phyloP scores from a whole-genome alignment of 2,797 vertebrate genomes.

The Hoplostethus atlanticus region DNA sequence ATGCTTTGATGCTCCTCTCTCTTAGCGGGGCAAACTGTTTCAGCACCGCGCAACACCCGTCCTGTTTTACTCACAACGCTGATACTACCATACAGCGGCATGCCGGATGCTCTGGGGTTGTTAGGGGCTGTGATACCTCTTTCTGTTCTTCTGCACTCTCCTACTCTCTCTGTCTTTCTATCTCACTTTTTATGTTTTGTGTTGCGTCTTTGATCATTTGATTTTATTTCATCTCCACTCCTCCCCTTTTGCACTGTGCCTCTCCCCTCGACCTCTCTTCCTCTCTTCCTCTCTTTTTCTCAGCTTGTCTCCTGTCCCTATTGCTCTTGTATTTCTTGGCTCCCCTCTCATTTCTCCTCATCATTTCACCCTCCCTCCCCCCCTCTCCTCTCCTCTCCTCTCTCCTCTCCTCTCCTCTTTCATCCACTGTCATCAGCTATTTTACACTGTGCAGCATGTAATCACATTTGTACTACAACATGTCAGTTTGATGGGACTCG shows the following conservation, averaged over 20 bases:
- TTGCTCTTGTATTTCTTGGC: background rate
- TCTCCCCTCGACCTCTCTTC: background rate
- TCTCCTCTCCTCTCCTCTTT: conserved; percentile 40
- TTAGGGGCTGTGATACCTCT: background rate
- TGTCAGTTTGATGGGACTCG: conserved; percentile 76
- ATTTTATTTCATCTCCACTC: conserved; percentile 16
- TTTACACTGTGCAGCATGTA: conserved; percentile 68
- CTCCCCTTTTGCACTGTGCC: background rate
- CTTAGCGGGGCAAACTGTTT: conserved; percentile 64
- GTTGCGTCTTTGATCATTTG: conserved; percentile 7
- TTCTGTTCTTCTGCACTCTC: background rate
- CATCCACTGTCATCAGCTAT: conserved; percentile 54
- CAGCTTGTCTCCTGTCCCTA: background rate
- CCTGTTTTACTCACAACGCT: conserved; percentile 66
- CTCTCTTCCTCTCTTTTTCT: conserved; percentile 4
- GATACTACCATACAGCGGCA: conserved; percentile 42
- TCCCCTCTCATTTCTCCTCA: background rate
- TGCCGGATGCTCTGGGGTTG: background rate
- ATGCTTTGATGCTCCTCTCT: conserved; percentile 79
- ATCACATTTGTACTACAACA: conserved; percentile 80
- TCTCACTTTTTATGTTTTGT: background rate
- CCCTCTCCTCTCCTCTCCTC: conserved; percentile 12
- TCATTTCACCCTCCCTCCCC: background rate
- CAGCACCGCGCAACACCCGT: conserved; percentile 51
- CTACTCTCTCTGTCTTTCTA: background rate